phyloP scores from a whole-genome alignment of 2,797 vertebrate species.

The Peromyscus nudipes region DNA sequence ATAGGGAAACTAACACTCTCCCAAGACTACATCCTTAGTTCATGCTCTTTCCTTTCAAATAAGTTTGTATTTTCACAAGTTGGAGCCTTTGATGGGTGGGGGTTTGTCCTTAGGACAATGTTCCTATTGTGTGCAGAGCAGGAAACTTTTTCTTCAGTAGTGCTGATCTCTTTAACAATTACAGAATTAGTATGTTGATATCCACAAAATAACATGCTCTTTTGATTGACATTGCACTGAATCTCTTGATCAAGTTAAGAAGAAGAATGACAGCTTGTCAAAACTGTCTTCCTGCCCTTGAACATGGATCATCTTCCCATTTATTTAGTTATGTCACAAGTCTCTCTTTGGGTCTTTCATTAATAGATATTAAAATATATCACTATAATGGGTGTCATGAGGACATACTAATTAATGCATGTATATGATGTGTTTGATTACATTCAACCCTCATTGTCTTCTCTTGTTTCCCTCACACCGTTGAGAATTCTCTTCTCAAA shows the following conservation, averaged over 20 bases:
- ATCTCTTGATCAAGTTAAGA: neutral
- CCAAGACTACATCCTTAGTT: neutral
- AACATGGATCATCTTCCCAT: neutral
- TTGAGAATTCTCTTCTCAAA: neutral
- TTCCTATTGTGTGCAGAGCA: neutral
- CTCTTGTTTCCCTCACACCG: neutral
- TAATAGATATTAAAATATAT: neutral
- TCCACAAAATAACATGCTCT: neutral
- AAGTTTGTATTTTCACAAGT: neutral
- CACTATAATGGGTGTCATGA: neutral
- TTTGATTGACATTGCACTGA: neutral
- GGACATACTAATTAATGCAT: neutral
- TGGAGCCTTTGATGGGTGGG: neutral
- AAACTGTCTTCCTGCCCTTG: neutral
- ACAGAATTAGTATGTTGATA: neutral
- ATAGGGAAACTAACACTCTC: neutral
- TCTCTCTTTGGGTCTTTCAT: neutral
- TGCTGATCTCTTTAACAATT: neutral
- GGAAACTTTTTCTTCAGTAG: neutral
- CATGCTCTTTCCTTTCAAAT: neutral
- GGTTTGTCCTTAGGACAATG: neutral
- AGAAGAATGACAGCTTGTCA: neutral
- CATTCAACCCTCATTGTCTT: neutral
- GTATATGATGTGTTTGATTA: neutral
- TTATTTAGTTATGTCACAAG: neutral